Evolutionary conservation across 2,113 vertebrate species (phyloP), one percentile per base, ranked within the genome.

Genomic region (Oceanites oceanicus): DNA sequence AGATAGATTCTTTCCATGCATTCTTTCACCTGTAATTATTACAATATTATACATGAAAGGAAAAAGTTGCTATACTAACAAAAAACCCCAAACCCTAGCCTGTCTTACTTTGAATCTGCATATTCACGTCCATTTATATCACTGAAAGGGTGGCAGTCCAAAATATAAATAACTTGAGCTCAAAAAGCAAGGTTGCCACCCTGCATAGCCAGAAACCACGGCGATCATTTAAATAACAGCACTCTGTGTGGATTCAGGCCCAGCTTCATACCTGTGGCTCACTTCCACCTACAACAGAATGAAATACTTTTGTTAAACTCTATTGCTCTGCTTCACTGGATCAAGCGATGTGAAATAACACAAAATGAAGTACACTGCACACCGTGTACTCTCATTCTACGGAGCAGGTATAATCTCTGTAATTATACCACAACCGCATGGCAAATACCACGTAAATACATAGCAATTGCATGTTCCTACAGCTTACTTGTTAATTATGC

Each of bases 401-500:
- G 71, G 61, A 44, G 79, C 73, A 86, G 63, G 71, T 76, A 45
- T 53, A 59, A 81, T 65, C 18, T 26, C 70, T 71, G 61, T 82
- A 88, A 97, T 94, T 84, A 68, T 15, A 45, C 61, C 55, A 8
- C 71, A 78, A 72, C 78, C 13, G 19, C 78, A 55, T 5, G 7
- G 94, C 72, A 84, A 76, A 75, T 16, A 36, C 30, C 61, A 3
- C 10, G 88, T 56, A 92, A 85, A 92, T 66, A 56, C 61, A 47
- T 8, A 81, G 83, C 55, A 63, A 75, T 44, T 81, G 93, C 87
- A 2, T 55, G 84, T 88, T 94, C 78, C 88, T 92, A 34, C 88
- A 91, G 86, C 80, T 80, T 68, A 15, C 67, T 66, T 11, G n/a
- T 89, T 92, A 94, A 97, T 96, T 96, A 91, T 62, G 71, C 80